These are phyloP conservation scores for Drosophila watanabei DNA, from an alignment of 1,140 invertebrate species.

Conservation along the genomic window DNA sequence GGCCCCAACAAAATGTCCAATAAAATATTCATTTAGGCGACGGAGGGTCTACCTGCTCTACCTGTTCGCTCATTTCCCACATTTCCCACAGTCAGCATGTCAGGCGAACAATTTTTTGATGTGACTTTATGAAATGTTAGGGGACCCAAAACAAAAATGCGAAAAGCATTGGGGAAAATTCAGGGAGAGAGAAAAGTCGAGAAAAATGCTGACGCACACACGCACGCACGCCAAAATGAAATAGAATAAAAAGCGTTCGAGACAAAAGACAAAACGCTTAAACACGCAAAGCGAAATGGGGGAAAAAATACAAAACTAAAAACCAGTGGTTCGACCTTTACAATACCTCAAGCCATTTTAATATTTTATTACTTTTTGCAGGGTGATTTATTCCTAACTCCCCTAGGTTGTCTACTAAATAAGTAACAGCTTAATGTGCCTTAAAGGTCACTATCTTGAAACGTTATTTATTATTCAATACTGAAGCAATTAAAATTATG, in stretches of 20 bases:
- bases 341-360: constrained; percentile 23
- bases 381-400: background rate
- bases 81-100: constrained; percentile 58
- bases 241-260: constrained; percentile 57
- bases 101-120: constrained; percentile 72
- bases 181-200: constrained; percentile 32
- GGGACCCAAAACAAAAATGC: constrained; percentile 41
- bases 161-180: constrained; percentile 18
- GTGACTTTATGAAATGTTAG: constrained; percentile 68
- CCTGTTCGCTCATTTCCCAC: constrained; percentile 20
- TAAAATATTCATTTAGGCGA: constrained; percentile 77
- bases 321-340: constrained; percentile 9
- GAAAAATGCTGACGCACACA: constrained; percentile 49
- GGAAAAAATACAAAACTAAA: background rate
- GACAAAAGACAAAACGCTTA: constrained; percentile 75
- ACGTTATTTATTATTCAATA: background rate
- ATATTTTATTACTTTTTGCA: constrained; percentile 2
- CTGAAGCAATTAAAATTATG: background rate
- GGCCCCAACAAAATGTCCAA: constrained; percentile 58
- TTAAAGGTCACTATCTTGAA: background rate
- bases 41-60: constrained; percentile 27
- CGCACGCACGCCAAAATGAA: constrained; percentile 16
- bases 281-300: constrained; percentile 64
- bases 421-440: background rate
- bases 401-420: no score